phyloP scores from a whole-genome alignment of 2,797 vertebrate genomes.

The Cyclopterus lumpus region DNA sequence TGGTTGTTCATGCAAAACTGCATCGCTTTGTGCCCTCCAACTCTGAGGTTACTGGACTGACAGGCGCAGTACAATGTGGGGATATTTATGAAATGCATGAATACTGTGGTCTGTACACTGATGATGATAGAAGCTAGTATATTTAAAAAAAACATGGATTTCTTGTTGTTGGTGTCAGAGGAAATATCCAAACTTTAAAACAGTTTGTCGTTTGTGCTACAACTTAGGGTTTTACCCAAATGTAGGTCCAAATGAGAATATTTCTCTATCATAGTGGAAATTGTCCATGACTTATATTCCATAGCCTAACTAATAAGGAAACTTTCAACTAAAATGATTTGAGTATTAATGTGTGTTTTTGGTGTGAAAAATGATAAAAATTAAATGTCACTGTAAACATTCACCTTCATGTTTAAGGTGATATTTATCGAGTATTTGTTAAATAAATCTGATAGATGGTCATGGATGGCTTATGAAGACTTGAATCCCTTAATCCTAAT shows the following conservation, averaged over 20 bases:
- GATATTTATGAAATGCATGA: neutral
- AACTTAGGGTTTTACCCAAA: neutral
- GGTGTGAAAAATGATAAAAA: neutral
- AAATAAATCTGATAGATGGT: neutral
- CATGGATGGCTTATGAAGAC: neutral
- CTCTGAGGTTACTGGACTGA: slow-evolving; percentile 5
- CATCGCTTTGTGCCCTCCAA: slow-evolving; percentile 57
- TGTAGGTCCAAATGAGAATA: neutral
- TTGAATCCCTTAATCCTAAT: neutral
- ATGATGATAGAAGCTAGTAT: neutral
- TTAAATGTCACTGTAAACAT: neutral
- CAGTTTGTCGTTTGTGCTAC: neutral
- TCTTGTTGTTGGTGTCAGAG: neutral
- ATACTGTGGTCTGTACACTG: neutral
- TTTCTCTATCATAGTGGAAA: neutral
- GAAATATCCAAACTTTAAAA: neutral
- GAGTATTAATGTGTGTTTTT: neutral
- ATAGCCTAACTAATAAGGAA: neutral
- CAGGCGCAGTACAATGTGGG: neutral
- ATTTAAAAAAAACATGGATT: neutral
- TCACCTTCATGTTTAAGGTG: neutral
- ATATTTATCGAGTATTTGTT: neutral
- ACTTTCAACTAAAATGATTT: neutral
- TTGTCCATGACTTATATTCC: neutral
- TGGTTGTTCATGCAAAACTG: slow-evolving; percentile 71